phyloP scores from a whole-genome alignment of 2,113 vertebrate genomes.

The Daphoenositta chrysoptera region DNA sequence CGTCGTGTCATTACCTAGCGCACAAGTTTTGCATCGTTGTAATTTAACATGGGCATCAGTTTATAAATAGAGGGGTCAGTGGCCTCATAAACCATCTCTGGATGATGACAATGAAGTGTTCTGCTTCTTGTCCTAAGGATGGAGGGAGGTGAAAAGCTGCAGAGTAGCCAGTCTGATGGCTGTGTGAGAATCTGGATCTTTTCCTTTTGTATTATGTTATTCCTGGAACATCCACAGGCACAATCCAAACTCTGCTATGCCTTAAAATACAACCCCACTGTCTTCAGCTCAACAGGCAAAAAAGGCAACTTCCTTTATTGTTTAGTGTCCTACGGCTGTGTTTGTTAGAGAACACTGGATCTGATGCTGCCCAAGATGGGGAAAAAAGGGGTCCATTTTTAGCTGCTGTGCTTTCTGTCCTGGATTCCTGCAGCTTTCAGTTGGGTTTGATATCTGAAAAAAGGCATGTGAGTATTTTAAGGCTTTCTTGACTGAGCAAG shows the following conservation, averaged over 20 bases:
- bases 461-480: neutral
- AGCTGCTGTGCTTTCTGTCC: neutral
- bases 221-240: neutral
- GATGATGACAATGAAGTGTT: neutral
- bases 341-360: neutral
- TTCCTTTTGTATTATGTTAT: neutral
- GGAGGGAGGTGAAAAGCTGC: neutral
- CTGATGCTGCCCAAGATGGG: neutral
- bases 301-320: neutral
- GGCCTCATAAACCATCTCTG: neutral
- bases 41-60: neutral
- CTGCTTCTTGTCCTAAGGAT: neutral
- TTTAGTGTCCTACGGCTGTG: neutral
- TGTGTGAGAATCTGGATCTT: neutral
- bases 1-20: rapidly evolving
- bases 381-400: neutral
- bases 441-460: neutral
- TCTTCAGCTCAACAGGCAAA: neutral
- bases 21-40: neutral
- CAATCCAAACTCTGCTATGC: neutral
- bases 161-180: neutral
- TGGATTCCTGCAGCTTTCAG: neutral
- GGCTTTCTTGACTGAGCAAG: neutral
- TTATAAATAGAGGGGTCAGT: neutral
- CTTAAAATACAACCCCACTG: neutral